Evolutionary conservation across 2,113 vertebrate genomes (phyloP), one percentile per base, ranked within the genome.

Genomic region (Australoheros scitulus): DNA sequence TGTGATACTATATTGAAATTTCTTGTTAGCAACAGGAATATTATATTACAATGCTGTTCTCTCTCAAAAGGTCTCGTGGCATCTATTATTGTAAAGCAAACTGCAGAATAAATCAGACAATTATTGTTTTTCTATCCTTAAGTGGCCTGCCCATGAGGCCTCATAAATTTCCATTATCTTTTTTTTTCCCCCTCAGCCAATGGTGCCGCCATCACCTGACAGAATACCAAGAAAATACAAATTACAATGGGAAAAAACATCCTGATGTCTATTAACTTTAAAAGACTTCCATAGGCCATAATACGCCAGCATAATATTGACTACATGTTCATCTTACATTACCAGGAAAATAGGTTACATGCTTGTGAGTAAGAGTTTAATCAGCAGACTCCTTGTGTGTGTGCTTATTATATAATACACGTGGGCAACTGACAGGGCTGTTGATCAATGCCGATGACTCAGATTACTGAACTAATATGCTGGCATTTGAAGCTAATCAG

Each of bases 181-280:
- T 56, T 77, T 9, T 26, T 82, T 82, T 77, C 41, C 64, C 36
- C 34, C 34, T 74, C 29, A 75, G 41, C 74, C 38, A 6, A n/a
- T 15, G 2, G n/a, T 11, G 65, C 61, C 6, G 41, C 38, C 41
- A 74, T 61, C 29, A 11, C 2, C 83, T 26, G 38, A 38, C 11
- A 60, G 41, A 81, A 83, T 65, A 80, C 26, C 32, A 84, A 84
- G 85, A 77, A 75, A 86, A 76, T 15, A 75, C 61, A 80, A 81
- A 76, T 79, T 47, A 38, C 17, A 50, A 13, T 26, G 20, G 65
- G 24, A 50, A 32, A 70, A 70, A 81, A 61, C 34, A 74, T 14
- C 38, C 52, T 74, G 77, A 68, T 14, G 1, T 14, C 38, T 41
- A 50, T 84, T 29, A 63, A 60, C 63, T 61, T 52, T 60, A 26